A percentile compares a stretch with the other conserved stretches of the same genome.
Conservation (phyloP, 1,140 invertebrate genomes). For the Drosophila oshimai region DNA sequence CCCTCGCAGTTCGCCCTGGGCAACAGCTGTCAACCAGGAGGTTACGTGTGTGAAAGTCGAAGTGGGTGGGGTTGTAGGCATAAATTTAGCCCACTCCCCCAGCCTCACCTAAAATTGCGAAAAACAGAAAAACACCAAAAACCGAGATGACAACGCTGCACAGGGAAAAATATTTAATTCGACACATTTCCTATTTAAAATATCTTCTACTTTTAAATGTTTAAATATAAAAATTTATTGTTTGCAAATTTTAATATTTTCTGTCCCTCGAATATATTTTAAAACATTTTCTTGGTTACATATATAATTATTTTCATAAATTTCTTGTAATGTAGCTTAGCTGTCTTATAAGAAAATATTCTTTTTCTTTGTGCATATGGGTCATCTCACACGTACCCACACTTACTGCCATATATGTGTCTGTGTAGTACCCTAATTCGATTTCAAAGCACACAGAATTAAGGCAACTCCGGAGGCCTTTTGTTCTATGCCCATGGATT, state of each 20-base stretch:
- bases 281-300: no score
- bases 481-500: slow-evolving; percentile 41
- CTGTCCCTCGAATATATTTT: neutral
- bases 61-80: slow-evolving; percentile 19
- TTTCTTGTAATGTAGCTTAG: no score
- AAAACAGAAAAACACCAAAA: slow-evolving; percentile 24
- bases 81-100: slow-evolving; percentile 45
- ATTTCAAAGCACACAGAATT: slow-evolving; percentile 71
- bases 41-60: slow-evolving; percentile 62
- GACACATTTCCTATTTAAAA: no score
- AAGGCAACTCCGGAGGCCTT: slow-evolving; percentile 56
- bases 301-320: neutral
- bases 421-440: slow-evolving; percentile 63
- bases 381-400: slow-evolving; percentile 21
- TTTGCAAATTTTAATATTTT: no score
- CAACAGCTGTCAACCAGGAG: slow-evolving; percentile 76
- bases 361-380: neutral
- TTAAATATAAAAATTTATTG: no score
- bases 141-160: slow-evolving; percentile 43
- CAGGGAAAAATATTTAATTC: neutral
- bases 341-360: neutral
- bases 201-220: no score
- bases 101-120: slow-evolving; percentile 9
- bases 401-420: slow-evolving; percentile 1
- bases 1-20: slow-evolving; percentile 35